Evolutionary conservation across 1,140 invertebrate species (phyloP).

Genomic region (Drosophila ficusphila): DNA sequence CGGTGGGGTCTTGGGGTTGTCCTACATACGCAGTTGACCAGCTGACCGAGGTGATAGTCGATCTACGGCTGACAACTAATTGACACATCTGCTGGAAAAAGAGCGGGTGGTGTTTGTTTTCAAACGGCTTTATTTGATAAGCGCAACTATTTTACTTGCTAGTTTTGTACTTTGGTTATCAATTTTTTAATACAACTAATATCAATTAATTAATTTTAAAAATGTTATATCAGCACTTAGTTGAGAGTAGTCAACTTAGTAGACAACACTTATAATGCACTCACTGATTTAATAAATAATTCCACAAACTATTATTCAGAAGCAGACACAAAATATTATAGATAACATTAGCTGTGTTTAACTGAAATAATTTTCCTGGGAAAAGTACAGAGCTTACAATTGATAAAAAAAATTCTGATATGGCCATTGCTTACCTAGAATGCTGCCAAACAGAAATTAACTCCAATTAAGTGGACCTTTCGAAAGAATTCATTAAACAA

Average conservation of each 20-base stretch:
- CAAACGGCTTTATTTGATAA: neutral
- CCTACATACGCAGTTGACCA: constrained; percentile 50
- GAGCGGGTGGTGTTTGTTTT: neutral
- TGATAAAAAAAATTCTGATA: constrained; percentile 1
- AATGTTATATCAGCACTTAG: constrained; percentile 15
- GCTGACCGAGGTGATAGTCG: constrained; percentile 34
- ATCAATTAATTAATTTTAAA: constrained; percentile 8
- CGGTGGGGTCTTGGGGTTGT: constrained; percentile 9
- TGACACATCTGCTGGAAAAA: constrained; percentile 14
- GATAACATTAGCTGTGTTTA: constrained; percentile 2
- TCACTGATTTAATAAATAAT: neutral
- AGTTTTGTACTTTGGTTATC: too few relatives aligned
- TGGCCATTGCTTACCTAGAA: neutral
- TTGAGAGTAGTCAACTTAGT: constrained; percentile 3
- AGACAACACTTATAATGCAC: neutral
- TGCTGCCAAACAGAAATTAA: neutral
- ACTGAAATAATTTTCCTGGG: neutral
- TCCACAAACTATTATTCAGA: constrained; percentile 7
- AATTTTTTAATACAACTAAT: too few relatives aligned
- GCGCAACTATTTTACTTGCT: neutral
- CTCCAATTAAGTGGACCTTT: neutral
- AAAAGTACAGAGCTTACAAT: neutral
- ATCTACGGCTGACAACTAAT: constrained; percentile 30
- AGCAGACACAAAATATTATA: neutral
- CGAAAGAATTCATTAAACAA: neutral